phyloP scores from a whole-genome alignment of 2,888 invertebrate species.

The Auanema freiburgensis region DNA sequence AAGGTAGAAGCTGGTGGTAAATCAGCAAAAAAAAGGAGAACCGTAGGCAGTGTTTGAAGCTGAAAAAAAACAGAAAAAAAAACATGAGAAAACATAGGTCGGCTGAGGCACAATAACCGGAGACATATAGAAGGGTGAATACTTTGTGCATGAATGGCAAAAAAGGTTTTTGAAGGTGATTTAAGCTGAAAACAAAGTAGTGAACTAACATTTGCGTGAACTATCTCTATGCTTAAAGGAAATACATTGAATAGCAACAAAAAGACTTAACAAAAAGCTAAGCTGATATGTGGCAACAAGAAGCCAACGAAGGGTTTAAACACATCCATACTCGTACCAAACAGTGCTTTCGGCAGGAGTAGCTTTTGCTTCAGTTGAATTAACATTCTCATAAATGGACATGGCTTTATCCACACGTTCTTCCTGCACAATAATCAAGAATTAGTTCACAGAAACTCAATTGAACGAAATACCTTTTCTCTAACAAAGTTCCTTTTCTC shows the following conservation, averaged over 20 bases:
- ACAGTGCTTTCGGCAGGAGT: slow-evolving; percentile 42
- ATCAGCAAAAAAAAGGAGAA: neutral
- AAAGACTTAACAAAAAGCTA: slow-evolving; percentile 3
- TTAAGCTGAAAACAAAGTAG: neutral
- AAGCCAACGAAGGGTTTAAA: slow-evolving; percentile 21
- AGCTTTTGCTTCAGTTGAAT: slow-evolving; percentile 8
- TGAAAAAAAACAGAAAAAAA: neutral
- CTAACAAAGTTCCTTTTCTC: slow-evolving; percentile 34
- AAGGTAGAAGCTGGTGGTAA: neutral
- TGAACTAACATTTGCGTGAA: too few species aligned
- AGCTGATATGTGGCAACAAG: neutral
- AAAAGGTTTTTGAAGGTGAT: neutral
- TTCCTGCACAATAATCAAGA: slow-evolving; percentile 20
- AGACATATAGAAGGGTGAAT: neutral
- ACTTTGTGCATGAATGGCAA: neutral
- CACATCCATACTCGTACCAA: slow-evolving; percentile 53
- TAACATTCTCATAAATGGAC: slow-evolving; percentile 49
- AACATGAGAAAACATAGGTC: neutral
- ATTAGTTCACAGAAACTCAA: neutral
- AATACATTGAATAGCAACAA: neutral
- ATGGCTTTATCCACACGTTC: slow-evolving; percentile 48
- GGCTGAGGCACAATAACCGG: neutral
- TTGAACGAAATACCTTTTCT: slow-evolving; percentile 24
- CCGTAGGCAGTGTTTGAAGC: neutral
- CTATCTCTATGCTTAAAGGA: neutral